Percentiles rank a stretch among this genome's conserved stretches.
These are phyloP conservation scores for Cryptotermes secundus DNA, from an alignment of 1,140 invertebrate species.

Conservation along the genomic window DNA sequence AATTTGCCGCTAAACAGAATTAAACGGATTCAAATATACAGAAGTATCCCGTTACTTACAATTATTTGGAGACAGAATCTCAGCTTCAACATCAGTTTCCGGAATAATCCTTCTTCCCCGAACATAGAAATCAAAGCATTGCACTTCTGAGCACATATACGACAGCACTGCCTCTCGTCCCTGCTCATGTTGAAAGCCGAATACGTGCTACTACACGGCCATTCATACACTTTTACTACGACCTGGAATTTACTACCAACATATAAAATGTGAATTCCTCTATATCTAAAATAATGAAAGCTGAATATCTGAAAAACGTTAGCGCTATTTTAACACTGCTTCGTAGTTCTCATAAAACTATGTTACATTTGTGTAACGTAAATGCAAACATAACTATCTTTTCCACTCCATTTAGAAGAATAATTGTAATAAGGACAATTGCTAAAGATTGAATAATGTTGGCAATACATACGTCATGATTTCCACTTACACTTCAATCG, in stretches of 20 bases:
- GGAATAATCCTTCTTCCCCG: conserved; percentile 7
- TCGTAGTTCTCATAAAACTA: too few relatives aligned
- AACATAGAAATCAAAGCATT: conserved; percentile 17
- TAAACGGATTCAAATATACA: not conserved
- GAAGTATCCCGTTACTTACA: conserved; percentile 3
- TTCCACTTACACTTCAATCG: not conserved
- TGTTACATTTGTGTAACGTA: too few relatives aligned
- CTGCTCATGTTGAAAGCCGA: not conserved
- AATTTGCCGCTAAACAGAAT: conserved; percentile 10
- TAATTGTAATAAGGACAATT: too few relatives aligned
- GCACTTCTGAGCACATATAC: conserved; percentile 13
- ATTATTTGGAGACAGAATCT: conserved; percentile 17
- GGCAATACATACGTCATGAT: conserved; percentile 7
- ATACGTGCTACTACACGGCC: not conserved
- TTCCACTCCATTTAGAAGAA: too few relatives aligned
- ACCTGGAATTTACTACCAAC: not conserved
- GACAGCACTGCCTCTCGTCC: not conserved
- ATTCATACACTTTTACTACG: conserved; percentile 2
- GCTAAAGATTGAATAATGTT: not conserved
- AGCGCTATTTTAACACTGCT: too few relatives aligned
- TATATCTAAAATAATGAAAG: not conserved
- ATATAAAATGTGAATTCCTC: not conserved
- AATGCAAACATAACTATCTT: too few relatives aligned
- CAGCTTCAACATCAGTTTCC: not conserved
- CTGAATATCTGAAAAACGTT: too few relatives aligned